Evolutionary conservation across 2,888 invertebrate species (phyloP).

Genomic region (Netelia inedita): DNA sequence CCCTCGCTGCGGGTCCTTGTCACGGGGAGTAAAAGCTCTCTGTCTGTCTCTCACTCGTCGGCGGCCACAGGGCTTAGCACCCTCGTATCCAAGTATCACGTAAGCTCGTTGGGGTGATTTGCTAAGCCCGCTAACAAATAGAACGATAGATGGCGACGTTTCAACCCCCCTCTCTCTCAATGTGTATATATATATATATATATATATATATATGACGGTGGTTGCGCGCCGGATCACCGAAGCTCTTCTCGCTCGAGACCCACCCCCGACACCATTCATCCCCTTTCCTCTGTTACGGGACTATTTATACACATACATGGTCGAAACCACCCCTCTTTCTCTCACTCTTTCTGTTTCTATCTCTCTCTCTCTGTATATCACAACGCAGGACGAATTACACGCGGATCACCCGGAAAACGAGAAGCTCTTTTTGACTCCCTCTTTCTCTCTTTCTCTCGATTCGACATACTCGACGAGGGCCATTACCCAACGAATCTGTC

Average conservation of each 20-base stretch:
- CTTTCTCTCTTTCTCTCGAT: slow-evolving; percentile 74
- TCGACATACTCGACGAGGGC: slow-evolving; percentile 80
- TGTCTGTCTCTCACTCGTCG: slow-evolving; percentile 55
- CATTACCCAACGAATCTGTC: slow-evolving; percentile 69
- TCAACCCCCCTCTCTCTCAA: slow-evolving; percentile 74
- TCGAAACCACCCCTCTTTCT: slow-evolving; percentile 27
- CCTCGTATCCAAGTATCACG: slow-evolving; percentile 78
- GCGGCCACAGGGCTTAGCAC: slow-evolving; percentile 81
- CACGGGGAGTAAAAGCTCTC: slow-evolving; percentile 23
- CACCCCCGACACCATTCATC: slow-evolving; percentile 64
- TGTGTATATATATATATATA: slow-evolving; percentile 39
- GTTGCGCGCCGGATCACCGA: slow-evolving; percentile 64
- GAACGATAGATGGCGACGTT: slow-evolving; percentile 84
- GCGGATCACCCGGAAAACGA: slow-evolving; percentile 78
- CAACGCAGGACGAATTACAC: slow-evolving; percentile 81
- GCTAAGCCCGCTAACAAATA: slow-evolving; percentile 85
- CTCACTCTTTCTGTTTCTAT: slow-evolving; percentile 24
- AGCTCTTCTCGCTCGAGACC: slow-evolving; percentile 56
- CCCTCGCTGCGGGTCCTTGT: slow-evolving; percentile 29
- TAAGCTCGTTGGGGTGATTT: slow-evolving; percentile 85
- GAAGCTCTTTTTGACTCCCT: slow-evolving; percentile 75
- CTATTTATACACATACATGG: slow-evolving; percentile 25
- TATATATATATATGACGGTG: slow-evolving; percentile 53
- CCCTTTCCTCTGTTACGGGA: slow-evolving; percentile 23
- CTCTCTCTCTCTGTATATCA: slow-evolving; percentile 47